Evolutionary conservation across 2,113 vertebrate species (phyloP), one percentile per base, ranked within the genome.

Genomic region (Chloropsis cyanopogon): DNA sequence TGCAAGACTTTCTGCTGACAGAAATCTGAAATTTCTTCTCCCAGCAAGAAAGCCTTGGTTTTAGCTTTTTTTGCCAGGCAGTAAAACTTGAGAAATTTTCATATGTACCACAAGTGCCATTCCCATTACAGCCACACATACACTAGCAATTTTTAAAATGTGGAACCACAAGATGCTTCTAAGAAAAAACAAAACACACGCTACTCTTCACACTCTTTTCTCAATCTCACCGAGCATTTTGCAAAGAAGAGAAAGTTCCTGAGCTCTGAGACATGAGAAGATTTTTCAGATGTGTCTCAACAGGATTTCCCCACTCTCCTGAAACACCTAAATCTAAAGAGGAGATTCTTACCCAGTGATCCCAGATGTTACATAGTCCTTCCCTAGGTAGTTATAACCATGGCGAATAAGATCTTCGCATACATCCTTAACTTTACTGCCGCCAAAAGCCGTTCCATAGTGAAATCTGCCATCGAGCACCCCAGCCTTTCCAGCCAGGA

Each of bases 351-450:
- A 99, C 99, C 99, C 99, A 9, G 99, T 99, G 97, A 99, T 99
- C 95, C 99, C 99, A 52, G 99, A 99, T 69, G 99, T 99, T 86
- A 99, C 99, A 4, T 98, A 99, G 97, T 99, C 99, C 94, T 99
- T 99, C 86, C 99, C 99, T 88, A 99, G 98, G 97, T 99, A 99
- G 98, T 99, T 99, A 97, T 99, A 99, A 56, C 99, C 99, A 12
- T 99, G 98, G 92, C 98, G 99, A 83, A 99, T 99, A 4, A 99
- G 99, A 96, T 99, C 99, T 96, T 99, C 99, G 56, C 99, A 99
- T 75, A 99, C 99, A 16, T 99, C 99, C 95, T 99, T 99, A 90
- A 99, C 99, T 96, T 99, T 99, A 95, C 99, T 99, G 86, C 99
- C 99, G 22, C 99, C 99, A 37, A 99, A 99, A 16, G 99, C 99